Evolutionary conservation across 2,888 invertebrate species (phyloP), one percentile per base, ranked within the genome.

Genomic region (Diarsia brunnea): DNA sequence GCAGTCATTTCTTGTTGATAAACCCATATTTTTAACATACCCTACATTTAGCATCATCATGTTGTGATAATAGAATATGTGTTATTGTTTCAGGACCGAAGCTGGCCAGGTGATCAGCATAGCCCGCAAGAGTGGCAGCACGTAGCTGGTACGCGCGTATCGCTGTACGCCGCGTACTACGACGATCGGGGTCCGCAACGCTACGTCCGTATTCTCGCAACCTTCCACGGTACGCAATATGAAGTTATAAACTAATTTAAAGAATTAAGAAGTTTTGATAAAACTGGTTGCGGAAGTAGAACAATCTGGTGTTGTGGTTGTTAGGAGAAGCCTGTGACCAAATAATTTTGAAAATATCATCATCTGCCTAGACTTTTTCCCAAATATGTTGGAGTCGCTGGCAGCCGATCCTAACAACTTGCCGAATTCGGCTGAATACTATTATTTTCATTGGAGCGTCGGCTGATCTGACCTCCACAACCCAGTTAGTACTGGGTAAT

Each of bases 161-260:
- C 96, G 4, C 88, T 97, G 45, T 97, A 96, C 89, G 94, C 96
- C 0, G 97, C 97, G 7, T 97, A 96, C 88, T 97, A 97, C 87
- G 97, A 97, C 89, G 94, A 95, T 43, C 93, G 97, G 24, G 87
- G 90, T 2, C 82, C 94, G 24, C 96, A 95, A 84, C 94, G 92
- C 75, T 96, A 95, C 81, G 90, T 95, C 49, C 91, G 96, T 81
- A 95, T 95, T 84, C 93, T 95, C 61, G 96, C 95, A 67, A 92
- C 91, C 65, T 95, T 95, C 82, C 93, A 92, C 76, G 96, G 97
- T 96, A 87, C 88, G 43, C 16, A 38, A 1, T 55, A 24, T n/a
- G 51, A 3, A 11, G 21, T 10, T 51, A n/a, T 51, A 10, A 51
- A 53, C 3, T 21, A n/a, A n/a, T n/a, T n/a, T 58, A 8, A 19